Evolutionary conservation across 2,888 invertebrate genomes (phyloP), one percentile per base, ranked within the genome.

Genomic region (Teleiodes luculella): DNA sequence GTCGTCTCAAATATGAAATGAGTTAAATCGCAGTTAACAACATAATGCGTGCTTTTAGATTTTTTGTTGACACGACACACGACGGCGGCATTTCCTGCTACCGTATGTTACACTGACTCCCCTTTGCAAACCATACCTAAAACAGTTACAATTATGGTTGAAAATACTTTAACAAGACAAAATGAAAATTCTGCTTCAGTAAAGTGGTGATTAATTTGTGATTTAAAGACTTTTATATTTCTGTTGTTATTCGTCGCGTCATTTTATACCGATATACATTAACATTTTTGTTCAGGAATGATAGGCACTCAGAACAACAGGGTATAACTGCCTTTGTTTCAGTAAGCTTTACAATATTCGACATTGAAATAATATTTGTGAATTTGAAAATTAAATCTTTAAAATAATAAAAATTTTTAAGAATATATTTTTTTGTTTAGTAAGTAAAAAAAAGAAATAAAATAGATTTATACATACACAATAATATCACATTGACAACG

Each of bases 61-160:
- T 85, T 84, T 86, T 87, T 83, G 83, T 85, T 76, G 80, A 82
- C 79, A 78, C 33, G 53, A 51, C 51, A 45, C 46, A 20, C 78
- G 80, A 77, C 80, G 79, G 64, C 70, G 86, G 89, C 75, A 89
- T 88, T 89, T 89, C 89, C 89, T 86, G 89, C 81, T 81, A 79
- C 80, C 72, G 74, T 71, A 67, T 63, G 63, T 66, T 57, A 63
- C 55, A 46, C 51, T 53, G 10, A 30, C 57, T 56, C 52, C 46
- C 36, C 46, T 41, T 57, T 58, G 72, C 53, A 58, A 52, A 62
- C 46, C 39, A 8, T 16, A 55, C 37, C n/a, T 47, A 11, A 37
- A 33, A 1, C n/a, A 10, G n/a, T 28, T n/a, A 6, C 16, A 18
- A 11, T 30, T 37, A 30, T 46, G 28, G 16, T 35, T 48, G 10